Percentiles rank a stretch among this genome's conserved stretches.
These are phyloP conservation scores for Philereme vetulata DNA, from an alignment of 2,888 invertebrate species.

Conservation along the genomic window DNA sequence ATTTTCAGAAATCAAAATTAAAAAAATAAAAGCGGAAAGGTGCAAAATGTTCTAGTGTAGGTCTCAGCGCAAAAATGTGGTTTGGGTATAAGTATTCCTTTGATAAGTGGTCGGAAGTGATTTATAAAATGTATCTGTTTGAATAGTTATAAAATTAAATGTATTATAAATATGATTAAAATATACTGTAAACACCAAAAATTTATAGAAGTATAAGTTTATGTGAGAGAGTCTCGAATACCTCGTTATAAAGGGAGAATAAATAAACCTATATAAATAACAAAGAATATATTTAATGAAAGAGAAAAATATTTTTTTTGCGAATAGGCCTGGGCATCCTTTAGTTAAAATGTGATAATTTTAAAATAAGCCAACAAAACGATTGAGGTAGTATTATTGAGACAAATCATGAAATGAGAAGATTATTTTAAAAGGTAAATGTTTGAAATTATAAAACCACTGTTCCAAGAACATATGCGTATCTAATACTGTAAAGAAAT, in stretches of 20 bases:
- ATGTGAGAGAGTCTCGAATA: conserved; percentile 50
- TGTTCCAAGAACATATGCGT: conserved; percentile 53
- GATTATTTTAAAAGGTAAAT: conserved; percentile 18
- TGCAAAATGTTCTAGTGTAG: no score
- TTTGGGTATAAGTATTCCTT: no score
- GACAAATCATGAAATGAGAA: conserved; percentile 32
- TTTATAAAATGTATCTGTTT: not conserved
- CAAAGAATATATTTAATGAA: conserved; percentile 34
- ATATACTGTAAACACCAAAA: conserved; percentile 30
- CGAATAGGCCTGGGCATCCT: conserved; percentile 36
- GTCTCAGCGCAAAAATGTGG: no score
- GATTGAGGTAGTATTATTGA: conserved; percentile 24
- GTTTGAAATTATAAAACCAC: conserved; percentile 32
- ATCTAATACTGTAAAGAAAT: conserved; percentile 47
- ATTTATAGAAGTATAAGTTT: conserved; percentile 48
- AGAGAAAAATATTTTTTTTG: conserved; percentile 37
- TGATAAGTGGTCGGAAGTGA: no score
- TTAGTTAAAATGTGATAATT: conserved; percentile 39
- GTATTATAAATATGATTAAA: conserved; percentile 19
- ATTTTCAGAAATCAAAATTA: no score
- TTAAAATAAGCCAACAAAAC: conserved; percentile 30
- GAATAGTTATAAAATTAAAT: not conserved
- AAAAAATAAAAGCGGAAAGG: no score
- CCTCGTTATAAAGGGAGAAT: conserved; percentile 43
- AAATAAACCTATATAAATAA: conserved; percentile 37